Percentiles rank a stretch among this genome's conserved stretches.
Conservation (phyloP, 2,888 invertebrate genomes). For the Cotesia congregata region DNA sequence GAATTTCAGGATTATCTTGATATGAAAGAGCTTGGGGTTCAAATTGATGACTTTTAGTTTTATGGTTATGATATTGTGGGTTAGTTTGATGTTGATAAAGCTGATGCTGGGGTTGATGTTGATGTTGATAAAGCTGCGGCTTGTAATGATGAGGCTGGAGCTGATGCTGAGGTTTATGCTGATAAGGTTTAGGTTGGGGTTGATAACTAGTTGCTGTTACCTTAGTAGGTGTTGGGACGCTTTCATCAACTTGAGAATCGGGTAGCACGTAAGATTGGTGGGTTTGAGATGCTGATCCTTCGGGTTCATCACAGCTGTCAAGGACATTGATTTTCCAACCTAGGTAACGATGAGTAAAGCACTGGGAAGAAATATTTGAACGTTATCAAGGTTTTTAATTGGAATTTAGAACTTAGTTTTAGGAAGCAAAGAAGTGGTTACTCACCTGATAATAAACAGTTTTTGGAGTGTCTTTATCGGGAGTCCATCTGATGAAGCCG, state of each 20-base stretch:
- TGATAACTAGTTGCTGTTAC: slow-evolving; percentile 63
- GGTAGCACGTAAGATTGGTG: slow-evolving; percentile 73
- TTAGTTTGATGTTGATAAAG: background rate
- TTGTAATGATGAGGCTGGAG: background rate
- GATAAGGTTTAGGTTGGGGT: slow-evolving; percentile 42
- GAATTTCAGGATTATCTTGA: too few species aligned
- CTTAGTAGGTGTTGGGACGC: slow-evolving; percentile 63
- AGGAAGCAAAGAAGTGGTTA: background rate
- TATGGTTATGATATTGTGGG: background rate
- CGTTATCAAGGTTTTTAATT: background rate
- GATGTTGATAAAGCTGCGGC: background rate
- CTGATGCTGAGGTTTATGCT: slow-evolving; percentile 49
- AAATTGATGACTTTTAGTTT: background rate
- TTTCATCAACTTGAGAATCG: slow-evolving; percentile 67
- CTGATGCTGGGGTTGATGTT: slow-evolving; percentile 36
- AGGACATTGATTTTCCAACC: slow-evolving; percentile 96
- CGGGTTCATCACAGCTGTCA: slow-evolving; percentile 80
- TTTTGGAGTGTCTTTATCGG: slow-evolving; percentile 88
- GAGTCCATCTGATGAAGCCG: slow-evolving; percentile 89
- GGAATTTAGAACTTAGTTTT: background rate
- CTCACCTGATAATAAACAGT: slow-evolving; percentile 92
- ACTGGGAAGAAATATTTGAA: slow-evolving; percentile 72
- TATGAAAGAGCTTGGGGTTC: background rate
- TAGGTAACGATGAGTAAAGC: slow-evolving; percentile 92
- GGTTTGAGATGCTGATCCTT: slow-evolving; percentile 72